phyloP scores from a whole-genome alignment of 2,888 invertebrate genomes.

The Halictus ligatus region DNA sequence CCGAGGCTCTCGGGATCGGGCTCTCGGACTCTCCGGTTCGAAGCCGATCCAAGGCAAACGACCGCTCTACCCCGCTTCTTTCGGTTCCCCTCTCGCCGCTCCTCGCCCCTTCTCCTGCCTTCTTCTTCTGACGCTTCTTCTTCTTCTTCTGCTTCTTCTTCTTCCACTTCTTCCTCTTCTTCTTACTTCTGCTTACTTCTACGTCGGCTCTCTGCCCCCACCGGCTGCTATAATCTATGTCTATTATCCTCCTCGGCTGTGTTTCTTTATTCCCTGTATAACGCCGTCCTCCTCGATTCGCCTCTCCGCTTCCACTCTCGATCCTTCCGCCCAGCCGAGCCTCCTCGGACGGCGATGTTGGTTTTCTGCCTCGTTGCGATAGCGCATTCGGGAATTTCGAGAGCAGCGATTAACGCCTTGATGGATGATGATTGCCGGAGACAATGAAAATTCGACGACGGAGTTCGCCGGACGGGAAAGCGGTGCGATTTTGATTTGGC shows the following conservation, averaged over 20 bases:
- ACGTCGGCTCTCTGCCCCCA: slow-evolving; percentile 57
- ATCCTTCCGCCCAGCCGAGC: not conserved
- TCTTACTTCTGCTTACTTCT: not conserved
- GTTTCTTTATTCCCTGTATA: slow-evolving; percentile 61
- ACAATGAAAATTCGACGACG: too few species aligned
- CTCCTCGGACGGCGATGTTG: slow-evolving; percentile 29
- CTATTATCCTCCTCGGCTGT: slow-evolving; percentile 69
- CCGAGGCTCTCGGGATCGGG: slow-evolving; percentile 59
- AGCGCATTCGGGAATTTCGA: slow-evolving; percentile 26
- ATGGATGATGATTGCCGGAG: too few species aligned
- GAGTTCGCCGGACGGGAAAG: too few species aligned
- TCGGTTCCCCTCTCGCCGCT: slow-evolving; percentile 47
- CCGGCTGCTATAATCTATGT: slow-evolving; percentile 70
- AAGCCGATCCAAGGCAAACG: slow-evolving; percentile 83
- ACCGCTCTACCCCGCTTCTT: slow-evolving; percentile 80
- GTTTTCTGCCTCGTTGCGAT: slow-evolving; percentile 30
- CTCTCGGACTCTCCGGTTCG: slow-evolving; percentile 74
- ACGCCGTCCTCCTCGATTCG: slow-evolving; percentile 31
- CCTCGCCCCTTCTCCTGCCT: not conserved
- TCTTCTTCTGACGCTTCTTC: not conserved
- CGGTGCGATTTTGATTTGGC: too few species aligned
- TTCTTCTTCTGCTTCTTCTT: not conserved
- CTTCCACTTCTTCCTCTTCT: not conserved
- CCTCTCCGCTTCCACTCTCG: not conserved
- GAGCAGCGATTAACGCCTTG: slow-evolving; percentile 16